These are phyloP conservation scores for Hippocampus zosterae DNA, from an alignment of 2,113 vertebrate genomes.

Conservation along the genomic window DNA sequence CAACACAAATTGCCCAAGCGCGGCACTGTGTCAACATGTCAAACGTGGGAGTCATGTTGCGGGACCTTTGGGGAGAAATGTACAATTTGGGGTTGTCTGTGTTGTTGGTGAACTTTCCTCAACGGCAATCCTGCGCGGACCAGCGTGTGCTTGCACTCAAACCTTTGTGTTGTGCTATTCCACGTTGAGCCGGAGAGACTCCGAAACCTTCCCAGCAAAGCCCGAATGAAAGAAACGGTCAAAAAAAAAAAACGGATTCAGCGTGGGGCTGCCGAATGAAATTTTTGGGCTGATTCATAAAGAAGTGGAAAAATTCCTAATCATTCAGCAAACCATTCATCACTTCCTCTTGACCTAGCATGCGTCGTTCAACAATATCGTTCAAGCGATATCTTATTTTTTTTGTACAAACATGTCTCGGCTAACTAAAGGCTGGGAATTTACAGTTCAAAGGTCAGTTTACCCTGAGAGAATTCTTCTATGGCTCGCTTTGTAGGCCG, in stretches of 20 bases:
- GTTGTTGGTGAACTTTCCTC: constrained; percentile 8
- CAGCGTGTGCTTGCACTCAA: not conserved
- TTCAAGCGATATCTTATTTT: constrained; percentile 15
- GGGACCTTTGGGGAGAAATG: not conserved
- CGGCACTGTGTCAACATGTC: not conserved
- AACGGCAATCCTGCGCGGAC: not conserved
- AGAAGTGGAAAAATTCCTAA: constrained; percentile 1
- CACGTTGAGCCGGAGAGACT: constrained; percentile 4
- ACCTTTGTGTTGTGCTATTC: constrained; percentile 16
- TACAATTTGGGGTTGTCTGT: constrained; percentile 5
- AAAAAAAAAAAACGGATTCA: not conserved
- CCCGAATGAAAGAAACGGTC: not conserved
- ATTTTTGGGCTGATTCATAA: constrained; percentile 9
- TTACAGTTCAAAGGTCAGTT: constrained; percentile 71
- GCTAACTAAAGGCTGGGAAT: constrained; percentile 53
- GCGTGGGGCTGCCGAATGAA: not conserved
- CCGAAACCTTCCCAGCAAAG: constrained; percentile 10
- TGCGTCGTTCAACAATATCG: constrained; percentile 17
- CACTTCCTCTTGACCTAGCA: constrained; percentile 11
- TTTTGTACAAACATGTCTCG: constrained; percentile 57
- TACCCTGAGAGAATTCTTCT: constrained; percentile 54
- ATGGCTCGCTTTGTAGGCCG: constrained; percentile 41
- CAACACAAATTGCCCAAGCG: not conserved
- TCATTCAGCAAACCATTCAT: constrained; percentile 2
- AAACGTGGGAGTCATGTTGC: not conserved